Evolutionary conservation across 2,113 vertebrate species (phyloP).

Genomic region (Sturnus vulgaris): DNA sequence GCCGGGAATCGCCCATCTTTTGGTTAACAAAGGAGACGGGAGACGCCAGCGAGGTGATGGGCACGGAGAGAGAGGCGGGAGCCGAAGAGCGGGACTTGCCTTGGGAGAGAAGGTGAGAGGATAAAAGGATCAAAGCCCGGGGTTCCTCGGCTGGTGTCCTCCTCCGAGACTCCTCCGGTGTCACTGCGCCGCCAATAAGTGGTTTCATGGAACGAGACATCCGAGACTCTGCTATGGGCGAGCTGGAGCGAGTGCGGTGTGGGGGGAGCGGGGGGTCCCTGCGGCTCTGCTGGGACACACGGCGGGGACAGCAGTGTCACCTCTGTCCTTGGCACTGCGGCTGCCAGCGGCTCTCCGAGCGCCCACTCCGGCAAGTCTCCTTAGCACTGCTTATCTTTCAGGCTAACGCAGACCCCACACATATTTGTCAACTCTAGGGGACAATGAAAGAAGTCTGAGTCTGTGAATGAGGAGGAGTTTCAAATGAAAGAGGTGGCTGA

Average conservation of each 20-base stretch:
- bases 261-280: not conserved
- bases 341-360: rapidly evolving
- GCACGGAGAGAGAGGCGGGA: too few relatives aligned
- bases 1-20: not conserved
- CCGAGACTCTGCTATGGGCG: rapidly evolving
- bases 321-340: too few relatives aligned
- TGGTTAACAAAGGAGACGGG: not conserved
- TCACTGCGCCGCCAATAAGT: rapidly evolving
- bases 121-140: not conserved
- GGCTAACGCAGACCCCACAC: not conserved
- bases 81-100: not conserved
- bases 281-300: not conserved
- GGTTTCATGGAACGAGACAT: not conserved
- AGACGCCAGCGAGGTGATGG: not conserved
- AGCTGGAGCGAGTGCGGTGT: rapidly evolving
- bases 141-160: not conserved
- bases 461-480: conserved; percentile 13
- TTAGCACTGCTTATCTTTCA: not conserved
- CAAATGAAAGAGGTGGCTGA: not conserved
- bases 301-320: too few relatives aligned
- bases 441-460: not conserved
- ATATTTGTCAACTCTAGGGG: not conserved
- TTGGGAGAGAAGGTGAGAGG: not conserved
- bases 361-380: not conserved
- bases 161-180: too few relatives aligned